phyloP scores from a whole-genome alignment of 2,888 invertebrate genomes.

The Pimpla rufipes region DNA sequence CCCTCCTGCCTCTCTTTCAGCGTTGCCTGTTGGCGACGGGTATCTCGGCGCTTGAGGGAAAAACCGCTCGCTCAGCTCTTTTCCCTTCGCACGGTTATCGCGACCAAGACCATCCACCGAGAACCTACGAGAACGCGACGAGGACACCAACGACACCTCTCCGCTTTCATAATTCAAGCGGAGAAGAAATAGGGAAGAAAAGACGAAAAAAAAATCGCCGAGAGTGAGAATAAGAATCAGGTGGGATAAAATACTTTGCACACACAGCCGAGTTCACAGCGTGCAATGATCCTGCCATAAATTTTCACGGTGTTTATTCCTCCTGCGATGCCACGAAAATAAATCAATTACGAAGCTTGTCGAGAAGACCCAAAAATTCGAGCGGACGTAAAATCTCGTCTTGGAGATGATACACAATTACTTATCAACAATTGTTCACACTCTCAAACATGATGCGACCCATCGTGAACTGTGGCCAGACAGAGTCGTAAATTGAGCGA shows the following conservation, averaged over 20 bases:
- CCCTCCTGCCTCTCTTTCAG: background rate
- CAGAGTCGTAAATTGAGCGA: background rate
- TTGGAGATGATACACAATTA: background rate
- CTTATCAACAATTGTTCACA: background rate
- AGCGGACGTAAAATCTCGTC: background rate
- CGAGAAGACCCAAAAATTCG: background rate
- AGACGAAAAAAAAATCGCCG: constrained; percentile 3
- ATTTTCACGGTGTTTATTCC: constrained; percentile 3
- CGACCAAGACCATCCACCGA: constrained; percentile 3
- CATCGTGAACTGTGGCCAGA: background rate
- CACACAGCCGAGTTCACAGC: constrained; percentile 34
- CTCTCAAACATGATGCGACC: background rate
- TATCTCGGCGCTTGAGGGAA: constrained; percentile 43
- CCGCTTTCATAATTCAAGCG: constrained; percentile 54
- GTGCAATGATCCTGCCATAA: constrained; percentile 16
- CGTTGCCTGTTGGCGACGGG: constrained; percentile 34
- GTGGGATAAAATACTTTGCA: constrained; percentile 52
- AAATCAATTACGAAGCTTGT: constrained; percentile 14
- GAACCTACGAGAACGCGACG: constrained; percentile 8
- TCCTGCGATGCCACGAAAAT: constrained; percentile 11
- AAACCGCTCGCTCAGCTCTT: constrained; percentile 57
- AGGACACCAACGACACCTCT: constrained; percentile 35
- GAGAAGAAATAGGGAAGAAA: constrained; percentile 19
- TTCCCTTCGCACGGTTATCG: constrained; percentile 45
- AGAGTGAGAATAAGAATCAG: constrained; percentile 39